Evolutionary conservation across 1,140 invertebrate genomes (phyloP).

Genomic region (Araneus ventricosus): DNA sequence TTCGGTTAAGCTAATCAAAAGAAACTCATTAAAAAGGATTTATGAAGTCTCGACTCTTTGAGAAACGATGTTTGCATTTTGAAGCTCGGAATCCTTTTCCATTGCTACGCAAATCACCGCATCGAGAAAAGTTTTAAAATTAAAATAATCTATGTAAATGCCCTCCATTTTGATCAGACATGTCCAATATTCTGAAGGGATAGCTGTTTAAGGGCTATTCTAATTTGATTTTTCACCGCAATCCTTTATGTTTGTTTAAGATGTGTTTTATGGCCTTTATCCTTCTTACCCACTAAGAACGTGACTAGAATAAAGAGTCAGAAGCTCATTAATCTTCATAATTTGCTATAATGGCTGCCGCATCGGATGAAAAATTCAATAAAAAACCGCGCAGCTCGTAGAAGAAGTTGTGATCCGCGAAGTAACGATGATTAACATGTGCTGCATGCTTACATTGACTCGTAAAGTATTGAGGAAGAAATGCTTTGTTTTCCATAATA

Average conservation of each 20-base stretch:
- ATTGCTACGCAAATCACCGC: background rate
- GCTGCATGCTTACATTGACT: constrained; percentile 37
- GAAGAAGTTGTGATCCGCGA: constrained; percentile 38
- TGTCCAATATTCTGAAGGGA: constrained; percentile 31
- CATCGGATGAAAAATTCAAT: constrained; percentile 72
- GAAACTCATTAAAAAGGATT: constrained; percentile 22
- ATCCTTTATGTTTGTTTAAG: constrained; percentile 72
- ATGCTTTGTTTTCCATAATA: background rate
- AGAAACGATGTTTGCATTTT: constrained; percentile 9
- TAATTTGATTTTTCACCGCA: constrained; percentile 57
- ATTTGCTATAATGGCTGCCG: constrained; percentile 67
- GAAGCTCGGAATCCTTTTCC: background rate
- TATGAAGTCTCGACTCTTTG: background rate
- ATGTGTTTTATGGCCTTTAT: constrained; percentile 72
- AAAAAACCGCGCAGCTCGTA: constrained; percentile 30
- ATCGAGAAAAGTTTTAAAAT: constrained; percentile 6
- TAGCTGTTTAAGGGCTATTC: constrained; percentile 49
- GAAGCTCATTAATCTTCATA: constrained; percentile 71
- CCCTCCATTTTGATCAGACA: constrained; percentile 42
- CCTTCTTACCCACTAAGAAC: constrained; percentile 9
- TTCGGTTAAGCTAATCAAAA: background rate
- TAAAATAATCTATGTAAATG: constrained; percentile 49
- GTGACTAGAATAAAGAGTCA: constrained; percentile 61
- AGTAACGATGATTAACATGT: constrained; percentile 69
- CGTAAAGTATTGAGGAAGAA: background rate